phyloP scores from a whole-genome alignment of 2,888 invertebrate species.

The Drosophila cognata region DNA sequence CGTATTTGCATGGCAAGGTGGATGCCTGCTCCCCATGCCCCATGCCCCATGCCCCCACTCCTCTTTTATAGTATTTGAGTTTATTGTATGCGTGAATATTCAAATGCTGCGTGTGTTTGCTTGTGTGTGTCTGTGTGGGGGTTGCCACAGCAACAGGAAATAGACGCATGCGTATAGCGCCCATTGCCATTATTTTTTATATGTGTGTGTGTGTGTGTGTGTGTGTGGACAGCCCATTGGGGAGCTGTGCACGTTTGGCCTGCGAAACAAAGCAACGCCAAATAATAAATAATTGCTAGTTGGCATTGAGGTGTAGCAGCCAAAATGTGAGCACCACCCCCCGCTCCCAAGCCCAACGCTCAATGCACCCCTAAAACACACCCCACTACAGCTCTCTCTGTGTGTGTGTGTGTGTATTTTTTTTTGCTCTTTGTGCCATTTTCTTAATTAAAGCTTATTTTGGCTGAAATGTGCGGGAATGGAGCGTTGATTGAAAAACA shows the following conservation, averaged over 20 bases:
- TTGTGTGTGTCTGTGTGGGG: slow-evolving; percentile 56
- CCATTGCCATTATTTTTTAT: slow-evolving; percentile 29
- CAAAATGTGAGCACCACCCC: slow-evolving; percentile 27
- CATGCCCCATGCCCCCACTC: slow-evolving; percentile 9
- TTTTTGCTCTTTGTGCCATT: slow-evolving; percentile 51
- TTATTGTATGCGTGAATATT: slow-evolving; percentile 81
- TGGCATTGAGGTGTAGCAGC: slow-evolving; percentile 74
- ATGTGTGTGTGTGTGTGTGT: slow-evolving; percentile 21
- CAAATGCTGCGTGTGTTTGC: slow-evolving; percentile 58
- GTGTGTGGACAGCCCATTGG: slow-evolving; percentile 51
- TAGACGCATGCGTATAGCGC: slow-evolving; percentile 81
- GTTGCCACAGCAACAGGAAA: slow-evolving; percentile 83
- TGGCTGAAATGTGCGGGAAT: slow-evolving; percentile 36
- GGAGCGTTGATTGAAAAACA: slow-evolving; percentile 54
- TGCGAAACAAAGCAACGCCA: slow-evolving; percentile 80
- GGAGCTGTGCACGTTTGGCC: slow-evolving; percentile 63
- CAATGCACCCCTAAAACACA: slow-evolving; percentile 32
- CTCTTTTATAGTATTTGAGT: slow-evolving; percentile 62
- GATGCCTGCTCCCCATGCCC: slow-evolving; percentile 10
- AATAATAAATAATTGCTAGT: slow-evolving; percentile 80
- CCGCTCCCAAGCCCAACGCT: background rate
- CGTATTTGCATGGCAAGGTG: slow-evolving; percentile 71
- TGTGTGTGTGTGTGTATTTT: background rate
- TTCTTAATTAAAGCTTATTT: slow-evolving; percentile 73
- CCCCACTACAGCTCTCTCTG: background rate